These are phyloP conservation scores for Halichondria panicea DNA, from an alignment of 37 sponge, comb jelly and placozoan species.

Conservation along the genomic window DNA sequence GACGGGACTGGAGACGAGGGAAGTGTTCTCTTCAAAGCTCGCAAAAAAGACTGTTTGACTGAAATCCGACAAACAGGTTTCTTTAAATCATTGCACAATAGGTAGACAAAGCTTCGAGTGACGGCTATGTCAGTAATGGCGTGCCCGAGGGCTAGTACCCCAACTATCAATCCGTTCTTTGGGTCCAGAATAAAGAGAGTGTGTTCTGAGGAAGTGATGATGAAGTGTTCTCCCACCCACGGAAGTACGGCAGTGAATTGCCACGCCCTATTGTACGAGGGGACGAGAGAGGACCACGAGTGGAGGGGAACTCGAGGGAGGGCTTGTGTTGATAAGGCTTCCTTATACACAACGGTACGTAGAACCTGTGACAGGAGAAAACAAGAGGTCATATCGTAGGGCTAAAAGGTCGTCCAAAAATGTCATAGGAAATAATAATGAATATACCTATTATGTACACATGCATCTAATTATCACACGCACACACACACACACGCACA, in stretches of 20 bases:
- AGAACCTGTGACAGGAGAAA: slow-evolving; percentile 46
- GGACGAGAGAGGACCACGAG: background rate
- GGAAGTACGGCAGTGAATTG: slow-evolving; percentile 42
- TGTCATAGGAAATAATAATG: no score
- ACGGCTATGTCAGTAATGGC: slow-evolving; percentile 15
- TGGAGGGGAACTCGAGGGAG: slow-evolving; percentile 16
- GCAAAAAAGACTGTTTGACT: no score
- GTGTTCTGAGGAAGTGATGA: slow-evolving; percentile 35
- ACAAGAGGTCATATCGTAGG: no score
- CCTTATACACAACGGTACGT: slow-evolving; percentile 47
- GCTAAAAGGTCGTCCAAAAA: no score
- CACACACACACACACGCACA: no score
- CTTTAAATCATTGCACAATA: slow-evolving; percentile 14
- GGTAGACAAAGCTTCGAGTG: slow-evolving; percentile 30
- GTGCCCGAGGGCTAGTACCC: slow-evolving; percentile 15
- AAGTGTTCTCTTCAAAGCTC: no score
- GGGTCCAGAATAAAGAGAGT: slow-evolving; percentile 64
- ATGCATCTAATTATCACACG: no score
- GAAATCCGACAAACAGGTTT: background rate
- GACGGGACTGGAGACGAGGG: no score
- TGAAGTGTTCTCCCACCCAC: slow-evolving; percentile 23
- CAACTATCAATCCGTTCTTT: slow-evolving; percentile 7
- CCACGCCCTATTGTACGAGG: slow-evolving; percentile 7
- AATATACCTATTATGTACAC: no score
- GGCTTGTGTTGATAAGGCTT: slow-evolving; percentile 14